Evolutionary conservation across 2,888 invertebrate genomes (phyloP).

Genomic region (Lochmaea crataegi): DNA sequence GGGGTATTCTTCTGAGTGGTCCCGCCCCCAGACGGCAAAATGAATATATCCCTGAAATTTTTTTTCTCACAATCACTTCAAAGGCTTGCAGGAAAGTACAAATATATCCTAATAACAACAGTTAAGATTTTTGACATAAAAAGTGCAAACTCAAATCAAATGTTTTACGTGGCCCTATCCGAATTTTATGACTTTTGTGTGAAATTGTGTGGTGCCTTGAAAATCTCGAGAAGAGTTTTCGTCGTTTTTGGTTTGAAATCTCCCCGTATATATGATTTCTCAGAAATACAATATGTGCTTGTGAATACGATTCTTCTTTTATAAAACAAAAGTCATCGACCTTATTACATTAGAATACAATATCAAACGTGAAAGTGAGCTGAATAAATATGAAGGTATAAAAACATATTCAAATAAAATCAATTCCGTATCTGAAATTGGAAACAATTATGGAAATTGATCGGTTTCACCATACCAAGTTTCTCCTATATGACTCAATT

Average conservation of each 20-base stretch:
- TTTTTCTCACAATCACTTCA: too few relatives aligned
- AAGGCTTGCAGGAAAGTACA: too few relatives aligned
- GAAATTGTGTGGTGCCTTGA: too few relatives aligned
- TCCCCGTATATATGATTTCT: background rate
- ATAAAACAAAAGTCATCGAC: conserved; percentile 39
- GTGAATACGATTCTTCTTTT: conserved; percentile 28
- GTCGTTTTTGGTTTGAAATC: background rate
- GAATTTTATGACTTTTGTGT: too few relatives aligned
- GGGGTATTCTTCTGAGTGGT: too few relatives aligned
- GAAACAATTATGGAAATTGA: conserved; percentile 17
- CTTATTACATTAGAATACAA: conserved; percentile 41
- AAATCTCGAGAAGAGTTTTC: background rate
- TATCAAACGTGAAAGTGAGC: conserved; percentile 36
- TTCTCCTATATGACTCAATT: conserved; percentile 14
- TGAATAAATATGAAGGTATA: conserved; percentile 27
- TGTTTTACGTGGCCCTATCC: too few relatives aligned
- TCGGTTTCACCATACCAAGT: background rate
- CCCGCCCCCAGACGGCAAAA: too few relatives aligned
- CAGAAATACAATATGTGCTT: background rate
- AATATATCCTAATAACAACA: too few relatives aligned
- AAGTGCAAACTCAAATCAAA: too few relatives aligned
- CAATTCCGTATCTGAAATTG: conserved; percentile 6
- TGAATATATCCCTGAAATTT: too few relatives aligned
- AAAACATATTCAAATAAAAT: conserved; percentile 7
- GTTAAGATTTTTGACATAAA: too few relatives aligned